Conservation (phyloP, 1,140 invertebrate species). For the Sitophilus oryzae region DNA sequence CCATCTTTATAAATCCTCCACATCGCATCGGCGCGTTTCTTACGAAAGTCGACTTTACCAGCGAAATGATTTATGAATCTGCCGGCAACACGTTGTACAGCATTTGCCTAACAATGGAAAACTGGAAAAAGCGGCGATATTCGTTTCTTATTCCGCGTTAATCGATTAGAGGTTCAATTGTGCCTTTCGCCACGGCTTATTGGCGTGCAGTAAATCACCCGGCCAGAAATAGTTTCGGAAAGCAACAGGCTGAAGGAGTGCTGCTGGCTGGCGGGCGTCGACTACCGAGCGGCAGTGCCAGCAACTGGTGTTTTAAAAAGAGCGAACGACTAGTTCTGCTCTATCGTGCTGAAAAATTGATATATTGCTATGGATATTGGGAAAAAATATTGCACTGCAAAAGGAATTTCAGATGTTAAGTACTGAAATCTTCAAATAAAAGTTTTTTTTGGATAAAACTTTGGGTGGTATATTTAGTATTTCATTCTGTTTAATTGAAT, state of each 20-base stretch:
- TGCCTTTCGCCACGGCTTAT: slow-evolving; percentile 29
- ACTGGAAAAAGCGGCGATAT: slow-evolving; percentile 11
- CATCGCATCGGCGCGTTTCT: too few species aligned
- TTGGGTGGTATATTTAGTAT: too few species aligned
- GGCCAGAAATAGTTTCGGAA: slow-evolving; percentile 19
- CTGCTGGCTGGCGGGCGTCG: background rate
- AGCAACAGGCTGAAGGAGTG: slow-evolving; percentile 24
- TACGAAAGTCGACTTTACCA: too few species aligned
- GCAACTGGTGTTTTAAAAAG: slow-evolving; percentile 23
- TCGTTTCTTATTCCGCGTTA: slow-evolving; percentile 31
- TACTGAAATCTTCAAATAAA: too few species aligned
- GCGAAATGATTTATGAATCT: slow-evolving; percentile 18
- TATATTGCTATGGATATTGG: too few species aligned
- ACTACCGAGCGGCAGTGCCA: background rate
- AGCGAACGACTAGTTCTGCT: slow-evolving; percentile 4
- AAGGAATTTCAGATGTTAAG: too few species aligned
- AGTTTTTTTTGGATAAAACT: too few species aligned
- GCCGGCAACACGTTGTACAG: slow-evolving; percentile 15
- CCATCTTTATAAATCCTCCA: slow-evolving; percentile 5
- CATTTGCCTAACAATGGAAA: slow-evolving; percentile 25
- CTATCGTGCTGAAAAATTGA: background rate
- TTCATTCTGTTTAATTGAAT: too few species aligned
- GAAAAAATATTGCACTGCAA: too few species aligned
- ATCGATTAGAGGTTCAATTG: slow-evolving; percentile 32
- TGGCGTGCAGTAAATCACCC: slow-evolving; percentile 31